Conservation (phyloP, 2,888 invertebrate species). For the Prosapia bicincta region DNA sequence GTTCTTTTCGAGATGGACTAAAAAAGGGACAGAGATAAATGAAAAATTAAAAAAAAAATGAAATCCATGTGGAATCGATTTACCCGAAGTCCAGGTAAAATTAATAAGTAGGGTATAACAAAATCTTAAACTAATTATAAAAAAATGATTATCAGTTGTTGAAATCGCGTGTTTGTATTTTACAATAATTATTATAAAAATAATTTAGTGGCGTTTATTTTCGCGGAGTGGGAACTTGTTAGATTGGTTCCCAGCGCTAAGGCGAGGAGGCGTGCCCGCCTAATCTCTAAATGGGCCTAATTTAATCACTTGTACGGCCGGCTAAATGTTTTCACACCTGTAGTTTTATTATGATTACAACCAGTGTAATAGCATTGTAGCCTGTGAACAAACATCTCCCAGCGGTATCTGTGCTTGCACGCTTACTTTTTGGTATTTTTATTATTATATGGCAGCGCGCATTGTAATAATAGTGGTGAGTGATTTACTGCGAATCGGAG, state of each 20-base stretch:
- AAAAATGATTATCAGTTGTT: neutral
- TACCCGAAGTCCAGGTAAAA: neutral
- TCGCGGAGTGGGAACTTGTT: neutral
- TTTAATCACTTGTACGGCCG: slow-evolving; percentile 15
- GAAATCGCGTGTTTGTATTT: neutral
- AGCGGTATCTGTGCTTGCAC: neutral
- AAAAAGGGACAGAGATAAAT: neutral
- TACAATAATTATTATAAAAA: neutral
- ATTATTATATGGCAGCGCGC: too few species aligned
- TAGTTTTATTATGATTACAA: neutral
- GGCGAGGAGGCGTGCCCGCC: slow-evolving; percentile 5
- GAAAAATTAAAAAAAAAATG: neutral
- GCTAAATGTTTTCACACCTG: slow-evolving; percentile 2
- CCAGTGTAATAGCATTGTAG: neutral
- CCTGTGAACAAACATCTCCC: neutral
- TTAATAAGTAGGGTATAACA: neutral
- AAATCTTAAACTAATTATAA: neutral
- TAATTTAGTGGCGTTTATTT: neutral
- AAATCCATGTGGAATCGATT: neutral
- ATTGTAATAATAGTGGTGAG: too few species aligned
- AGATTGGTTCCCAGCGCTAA: neutral
- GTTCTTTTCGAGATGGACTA: neutral
- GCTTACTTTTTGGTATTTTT: too few species aligned
- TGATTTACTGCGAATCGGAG: too few species aligned
- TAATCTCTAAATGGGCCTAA: slow-evolving; percentile 27